A percentile compares a stretch with the other conserved stretches of the same genome.
Conservation (phyloP, 2,113 vertebrate genomes). For the Saguinus imperator region DNA sequence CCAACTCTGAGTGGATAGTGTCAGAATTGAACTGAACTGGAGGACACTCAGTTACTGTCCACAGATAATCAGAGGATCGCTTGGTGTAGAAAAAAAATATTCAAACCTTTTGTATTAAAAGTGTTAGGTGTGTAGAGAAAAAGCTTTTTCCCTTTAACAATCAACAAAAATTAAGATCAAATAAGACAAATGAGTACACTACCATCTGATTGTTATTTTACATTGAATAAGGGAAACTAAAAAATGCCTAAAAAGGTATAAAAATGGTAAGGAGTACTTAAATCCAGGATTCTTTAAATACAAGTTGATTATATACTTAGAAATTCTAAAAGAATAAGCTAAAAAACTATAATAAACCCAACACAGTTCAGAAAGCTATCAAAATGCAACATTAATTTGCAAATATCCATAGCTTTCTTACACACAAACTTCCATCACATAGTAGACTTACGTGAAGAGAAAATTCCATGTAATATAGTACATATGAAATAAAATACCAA, state of each 20-base stretch:
- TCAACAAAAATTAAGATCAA: not conserved
- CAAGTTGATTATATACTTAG: not conserved
- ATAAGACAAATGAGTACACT: not conserved
- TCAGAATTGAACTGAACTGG: not conserved
- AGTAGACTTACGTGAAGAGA: not conserved
- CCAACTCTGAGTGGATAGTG: not conserved
- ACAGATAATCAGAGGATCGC: not conserved
- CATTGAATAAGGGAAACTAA: not conserved
- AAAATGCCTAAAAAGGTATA: not conserved
- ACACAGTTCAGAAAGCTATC: not conserved
- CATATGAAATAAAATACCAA: constrained; percentile 15
- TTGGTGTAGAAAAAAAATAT: not conserved
- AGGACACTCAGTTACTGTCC: not conserved
- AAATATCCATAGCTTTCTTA: not conserved
- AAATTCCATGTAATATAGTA: not conserved
- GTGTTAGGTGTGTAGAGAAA: not conserved
- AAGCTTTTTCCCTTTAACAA: not conserved
- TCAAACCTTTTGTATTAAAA: not conserved
- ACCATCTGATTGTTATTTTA: not conserved
- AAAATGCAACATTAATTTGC: not conserved
- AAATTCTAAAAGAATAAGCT: not conserved
- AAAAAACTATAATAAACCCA: not conserved
- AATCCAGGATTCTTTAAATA: not conserved
- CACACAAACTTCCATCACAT: not conserved
- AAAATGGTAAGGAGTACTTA: not conserved